Base-by-base conservation (phyloP, 2,888 invertebrate genomes). In the Deroplatys truncata region DNA sequence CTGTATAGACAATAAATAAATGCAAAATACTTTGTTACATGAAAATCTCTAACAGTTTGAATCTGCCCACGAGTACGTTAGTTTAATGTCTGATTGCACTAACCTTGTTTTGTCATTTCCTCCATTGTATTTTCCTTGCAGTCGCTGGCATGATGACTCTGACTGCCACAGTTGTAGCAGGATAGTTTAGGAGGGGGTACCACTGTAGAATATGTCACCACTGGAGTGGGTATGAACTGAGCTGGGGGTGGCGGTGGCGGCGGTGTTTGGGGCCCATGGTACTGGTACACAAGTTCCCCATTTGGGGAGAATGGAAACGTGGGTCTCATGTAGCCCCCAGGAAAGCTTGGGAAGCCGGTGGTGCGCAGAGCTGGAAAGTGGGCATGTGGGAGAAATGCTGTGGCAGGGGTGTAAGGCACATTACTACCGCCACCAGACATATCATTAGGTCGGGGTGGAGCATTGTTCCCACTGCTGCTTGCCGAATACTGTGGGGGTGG, bases 91-190 rank as follows among this genome's bases (percentile, higher is more conserved):
- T n/a, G n/a, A n/a, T n/a, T 43, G 10, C 13, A 43, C 43, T 91
- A 91, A 93, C 93, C 92, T 92, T 92, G 93, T 92, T 93, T 93
- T 88, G 98, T 97, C 94, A 98, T 97, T 93, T 98, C 98, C 93
- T 99, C 98, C 96, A 98, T 98, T 89, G 98, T 98, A 91, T 97
- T 97, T 93, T 98, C 98, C 92, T 97, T 97, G 93, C 98, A 99
- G 92, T 98, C 98, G 92, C 96, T 95, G 35, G 98, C 98, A 88
- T 95, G 95, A 93, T 99, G 98, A 88, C 96, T 96, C 89, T 96
- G 95, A 89, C 96, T 97, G 90, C 98, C 98, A 94, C 99, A 99
- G 93, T 98, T 99, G 94, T 97, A 98, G 94, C 98, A 99, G 84
- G 97, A 97, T 89, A 96, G 94, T 93, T 96, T 96, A 85, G 95